Evolutionary conservation across 2,888 invertebrate species (phyloP).

Genomic region (Scaptomyza polygonia): DNA sequence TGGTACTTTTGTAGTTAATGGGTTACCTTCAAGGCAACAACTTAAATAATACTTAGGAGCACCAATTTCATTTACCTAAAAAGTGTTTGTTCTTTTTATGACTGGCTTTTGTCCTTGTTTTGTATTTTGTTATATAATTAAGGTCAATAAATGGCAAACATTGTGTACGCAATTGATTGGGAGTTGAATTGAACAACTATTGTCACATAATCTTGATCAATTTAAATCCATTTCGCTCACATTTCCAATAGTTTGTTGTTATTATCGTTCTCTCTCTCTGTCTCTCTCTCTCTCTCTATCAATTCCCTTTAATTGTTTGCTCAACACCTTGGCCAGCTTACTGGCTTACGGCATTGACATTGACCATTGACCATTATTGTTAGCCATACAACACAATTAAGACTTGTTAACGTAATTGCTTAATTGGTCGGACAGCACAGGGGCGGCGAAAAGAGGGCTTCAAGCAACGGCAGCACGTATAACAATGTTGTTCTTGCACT

Average conservation of each 20-base stretch:
- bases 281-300: not conserved
- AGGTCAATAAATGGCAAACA: slow-evolving; percentile 21
- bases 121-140: not conserved
- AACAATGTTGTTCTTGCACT: slow-evolving; percentile 60
- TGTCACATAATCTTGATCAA: slow-evolving; percentile 55
- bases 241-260: slow-evolving; percentile 31
- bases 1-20: slow-evolving; percentile 8
- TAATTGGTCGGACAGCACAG: slow-evolving; percentile 60
- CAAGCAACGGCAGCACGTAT: slow-evolving; percentile 54
- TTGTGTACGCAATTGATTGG: slow-evolving; percentile 20
- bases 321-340: slow-evolving; percentile 65
- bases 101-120: no score
- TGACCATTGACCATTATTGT: slow-evolving; percentile 9
- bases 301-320: slow-evolving; percentile 70
- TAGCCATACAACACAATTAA: slow-evolving; percentile 68
- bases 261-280: not conserved
- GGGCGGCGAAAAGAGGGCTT: not conserved
- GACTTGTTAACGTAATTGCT: slow-evolving; percentile 79
- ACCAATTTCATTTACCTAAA: slow-evolving; percentile 43
- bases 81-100: not conserved
- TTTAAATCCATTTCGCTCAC: slow-evolving; percentile 57
- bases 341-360: slow-evolving; percentile 28
- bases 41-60: no score
- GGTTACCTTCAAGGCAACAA: no score
- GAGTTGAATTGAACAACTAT: slow-evolving; percentile 12